Percentiles rank a stretch among this genome's conserved stretches.
These are phyloP conservation scores for Ornithorhynchus anatinus DNA, from an alignment of 2,113 vertebrate genomes.

Conservation along the genomic window DNA sequence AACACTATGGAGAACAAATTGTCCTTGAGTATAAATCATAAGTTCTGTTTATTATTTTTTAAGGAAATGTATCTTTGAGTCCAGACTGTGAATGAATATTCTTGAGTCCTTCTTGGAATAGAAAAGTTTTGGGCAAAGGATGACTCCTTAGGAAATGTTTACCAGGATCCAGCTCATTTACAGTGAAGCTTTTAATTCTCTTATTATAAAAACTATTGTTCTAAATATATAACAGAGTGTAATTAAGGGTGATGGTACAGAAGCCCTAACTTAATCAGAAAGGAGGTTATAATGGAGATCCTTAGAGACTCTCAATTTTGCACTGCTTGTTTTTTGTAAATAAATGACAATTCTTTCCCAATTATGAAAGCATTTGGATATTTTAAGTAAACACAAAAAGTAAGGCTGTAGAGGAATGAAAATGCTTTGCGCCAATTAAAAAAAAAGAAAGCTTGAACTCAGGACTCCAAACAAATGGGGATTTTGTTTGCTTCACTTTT, in stretches of 20 bases:
- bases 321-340: slow-evolving; percentile 17
- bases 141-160: too few species aligned
- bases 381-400: slow-evolving; percentile 31
- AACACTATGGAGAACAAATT: too few species aligned
- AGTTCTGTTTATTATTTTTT: too few species aligned
- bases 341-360: slow-evolving; percentile 29
- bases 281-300: not conserved
- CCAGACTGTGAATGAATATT: too few species aligned
- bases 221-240: not conserved
- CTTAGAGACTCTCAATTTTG: not conserved
- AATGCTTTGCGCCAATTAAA: slow-evolving; percentile 34
- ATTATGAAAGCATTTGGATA: slow-evolving; percentile 26
- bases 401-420: not conserved
- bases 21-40: too few species aligned
- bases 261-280: not conserved
- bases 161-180: too few species aligned
- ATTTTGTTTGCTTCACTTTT: slow-evolving; percentile 32
- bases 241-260: not conserved
- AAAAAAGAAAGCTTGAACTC: slow-evolving; percentile 17
- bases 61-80: too few species aligned
- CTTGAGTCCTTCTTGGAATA: too few species aligned
- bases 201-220: slow-evolving; percentile 3
- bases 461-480: not conserved
- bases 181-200: not conserved
- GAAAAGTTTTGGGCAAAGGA: too few species aligned